A percentile compares a stretch with the other conserved stretches of the same genome.
phyloP scores from a whole-genome alignment of 1,140 invertebrate species.

The Drosophila baimaii region DNA sequence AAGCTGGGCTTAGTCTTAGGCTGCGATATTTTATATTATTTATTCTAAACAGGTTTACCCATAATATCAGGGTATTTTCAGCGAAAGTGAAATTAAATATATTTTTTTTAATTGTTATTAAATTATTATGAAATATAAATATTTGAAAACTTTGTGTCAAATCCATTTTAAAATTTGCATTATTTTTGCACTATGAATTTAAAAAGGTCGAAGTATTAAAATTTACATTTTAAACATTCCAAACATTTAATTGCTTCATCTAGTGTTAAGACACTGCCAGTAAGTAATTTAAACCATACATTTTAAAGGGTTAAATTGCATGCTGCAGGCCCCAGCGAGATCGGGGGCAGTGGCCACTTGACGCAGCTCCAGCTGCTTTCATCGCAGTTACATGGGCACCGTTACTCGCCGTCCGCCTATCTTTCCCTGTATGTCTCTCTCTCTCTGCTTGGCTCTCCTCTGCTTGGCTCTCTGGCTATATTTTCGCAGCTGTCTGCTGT shows the following conservation, averaged over 20 bases:
- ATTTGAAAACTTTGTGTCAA: no score
- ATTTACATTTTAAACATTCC: background rate
- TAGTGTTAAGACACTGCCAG: no score
- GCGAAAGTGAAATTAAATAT: no score
- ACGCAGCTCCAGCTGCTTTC: slow-evolving; percentile 21
- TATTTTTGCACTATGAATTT: background rate
- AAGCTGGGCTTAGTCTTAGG: background rate
- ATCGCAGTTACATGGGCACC: slow-evolving; percentile 24
- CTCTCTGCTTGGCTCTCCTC: background rate
- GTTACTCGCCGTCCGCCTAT: slow-evolving; percentile 27
- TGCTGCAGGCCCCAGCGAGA: slow-evolving; percentile 17
- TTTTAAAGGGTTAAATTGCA: slow-evolving; percentile 17
- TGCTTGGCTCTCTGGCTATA: background rate
- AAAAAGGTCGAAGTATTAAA: no score
- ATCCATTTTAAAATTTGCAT: background rate
- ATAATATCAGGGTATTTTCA: no score
- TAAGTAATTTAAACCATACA: no score
- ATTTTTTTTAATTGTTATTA: no score
- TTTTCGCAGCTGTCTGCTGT: slow-evolving; percentile 20
- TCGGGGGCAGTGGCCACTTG: slow-evolving; percentile 24
- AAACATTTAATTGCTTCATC: background rate
- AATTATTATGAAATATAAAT: no score
- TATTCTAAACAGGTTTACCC: no score
- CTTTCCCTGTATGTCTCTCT: background rate
- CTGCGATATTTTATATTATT: no score